Evolutionary conservation across 2,797 vertebrate species (phyloP).

Genomic region (Lophotriccus pileatus): DNA sequence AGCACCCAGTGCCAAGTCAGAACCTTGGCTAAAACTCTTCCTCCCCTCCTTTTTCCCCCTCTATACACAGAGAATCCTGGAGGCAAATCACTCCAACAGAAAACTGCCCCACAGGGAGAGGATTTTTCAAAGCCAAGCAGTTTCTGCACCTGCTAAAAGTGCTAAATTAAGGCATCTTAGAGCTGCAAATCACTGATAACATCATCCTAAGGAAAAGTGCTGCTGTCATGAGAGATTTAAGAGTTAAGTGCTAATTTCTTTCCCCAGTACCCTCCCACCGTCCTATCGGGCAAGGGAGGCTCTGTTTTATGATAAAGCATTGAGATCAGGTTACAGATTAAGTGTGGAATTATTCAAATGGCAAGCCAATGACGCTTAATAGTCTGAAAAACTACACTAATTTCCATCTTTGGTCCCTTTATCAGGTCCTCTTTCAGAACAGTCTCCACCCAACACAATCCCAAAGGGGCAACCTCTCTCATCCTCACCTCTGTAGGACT

Average conservation of each 20-base stretch:
- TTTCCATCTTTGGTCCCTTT: background rate
- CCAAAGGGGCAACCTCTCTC: background rate
- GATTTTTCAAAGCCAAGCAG: background rate
- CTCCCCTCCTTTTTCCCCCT: background rate
- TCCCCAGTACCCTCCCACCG: background rate
- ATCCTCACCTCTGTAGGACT: background rate
- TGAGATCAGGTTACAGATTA: constrained; percentile 10
- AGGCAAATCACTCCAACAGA: background rate
- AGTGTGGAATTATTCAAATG: background rate
- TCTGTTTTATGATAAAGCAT: background rate
- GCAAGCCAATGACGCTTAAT: background rate
- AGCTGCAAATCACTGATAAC: background rate
- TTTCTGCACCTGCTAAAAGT: background rate
- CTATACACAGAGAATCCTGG: background rate
- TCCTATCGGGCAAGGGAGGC: background rate
- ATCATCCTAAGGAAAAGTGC: background rate
- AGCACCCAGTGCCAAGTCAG: background rate
- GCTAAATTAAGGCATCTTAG: background rate
- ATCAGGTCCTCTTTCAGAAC: background rate
- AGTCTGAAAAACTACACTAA: background rate
- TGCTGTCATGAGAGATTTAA: background rate
- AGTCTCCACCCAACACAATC: background rate
- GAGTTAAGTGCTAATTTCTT: background rate
- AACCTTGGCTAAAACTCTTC: background rate
- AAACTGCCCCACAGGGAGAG: background rate